A percentile compares a stretch with the other conserved stretches of the same genome.
These are phyloP conservation scores for Natrix natrix DNA, from an alignment of 2,797 vertebrate genomes.

Conservation along the genomic window DNA sequence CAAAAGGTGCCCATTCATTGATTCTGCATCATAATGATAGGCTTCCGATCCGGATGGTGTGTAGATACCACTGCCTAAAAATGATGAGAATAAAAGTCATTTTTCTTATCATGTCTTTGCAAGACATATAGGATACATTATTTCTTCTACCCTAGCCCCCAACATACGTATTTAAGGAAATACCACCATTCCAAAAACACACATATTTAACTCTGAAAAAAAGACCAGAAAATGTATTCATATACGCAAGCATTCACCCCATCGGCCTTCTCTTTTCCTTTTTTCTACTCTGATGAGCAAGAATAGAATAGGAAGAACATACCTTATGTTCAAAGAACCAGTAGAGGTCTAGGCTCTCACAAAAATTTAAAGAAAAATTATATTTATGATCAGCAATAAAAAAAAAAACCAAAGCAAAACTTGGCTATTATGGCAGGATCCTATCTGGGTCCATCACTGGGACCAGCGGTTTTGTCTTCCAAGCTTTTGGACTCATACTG, in stretches of 20 bases:
- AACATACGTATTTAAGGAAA: neutral
- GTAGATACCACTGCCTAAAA: conserved; percentile 71
- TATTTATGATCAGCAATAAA: neutral
- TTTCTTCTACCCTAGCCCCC: neutral
- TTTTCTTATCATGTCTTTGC: neutral
- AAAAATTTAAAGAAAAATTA: neutral
- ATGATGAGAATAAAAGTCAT: neutral
- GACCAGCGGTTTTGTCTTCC: neutral
- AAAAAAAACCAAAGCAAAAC: neutral
- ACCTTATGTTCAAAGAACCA: neutral
- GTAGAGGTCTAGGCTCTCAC: neutral
- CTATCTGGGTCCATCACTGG: neutral
- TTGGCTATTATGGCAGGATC: neutral
- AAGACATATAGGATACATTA: neutral
- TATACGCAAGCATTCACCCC: neutral
- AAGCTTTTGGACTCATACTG: neutral
- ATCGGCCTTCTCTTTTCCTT: neutral
- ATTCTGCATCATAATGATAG: conserved; percentile 68
- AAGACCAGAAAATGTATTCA: neutral
- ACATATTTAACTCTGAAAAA: neutral
- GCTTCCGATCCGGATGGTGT: conserved; percentile 51
- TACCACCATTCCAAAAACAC: neutral
- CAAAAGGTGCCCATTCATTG: conserved; percentile 61
- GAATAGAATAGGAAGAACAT: neutral
- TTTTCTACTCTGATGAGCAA: neutral